These are phyloP conservation scores for Schizaphis graminum DNA, from an alignment of 2,888 invertebrate genomes.

Conservation along the genomic window DNA sequence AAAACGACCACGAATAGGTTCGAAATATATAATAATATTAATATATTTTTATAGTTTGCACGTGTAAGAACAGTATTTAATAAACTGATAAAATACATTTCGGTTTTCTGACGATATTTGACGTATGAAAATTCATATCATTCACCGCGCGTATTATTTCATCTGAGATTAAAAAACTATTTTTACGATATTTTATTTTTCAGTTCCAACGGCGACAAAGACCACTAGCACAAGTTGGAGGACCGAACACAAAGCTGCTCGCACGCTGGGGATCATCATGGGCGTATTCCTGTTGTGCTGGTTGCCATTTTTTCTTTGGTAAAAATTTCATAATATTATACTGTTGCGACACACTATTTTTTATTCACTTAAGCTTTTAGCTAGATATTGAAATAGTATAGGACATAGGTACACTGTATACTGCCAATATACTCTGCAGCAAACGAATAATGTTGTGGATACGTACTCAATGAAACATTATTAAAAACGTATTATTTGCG, in stretches of 20 bases:
- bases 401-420: background rate
- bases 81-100: background rate
- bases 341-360: background rate
- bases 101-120: background rate
- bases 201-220: conserved; percentile 67
- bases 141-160: background rate
- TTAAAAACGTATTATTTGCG: background rate
- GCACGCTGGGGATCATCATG: conserved; percentile 94
- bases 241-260: conserved; percentile 92
- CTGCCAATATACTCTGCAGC: background rate
- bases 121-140: background rate
- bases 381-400: background rate
- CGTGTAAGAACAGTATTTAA: background rate
- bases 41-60: background rate
- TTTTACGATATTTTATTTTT: conserved; percentile 49
- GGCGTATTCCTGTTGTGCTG: conserved; percentile 95
- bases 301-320: conserved; percentile 97
- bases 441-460: background rate
- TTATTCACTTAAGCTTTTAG: background rate
- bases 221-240: conserved; percentile 83
- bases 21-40: background rate
- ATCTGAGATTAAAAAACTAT: background rate
- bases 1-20: background rate
- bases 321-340: conserved; percentile 71
- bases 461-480: background rate